These are phyloP conservation scores for Heliconius melpomene DNA, from an alignment of 1,140 invertebrate genomes.

Conservation along the genomic window DNA sequence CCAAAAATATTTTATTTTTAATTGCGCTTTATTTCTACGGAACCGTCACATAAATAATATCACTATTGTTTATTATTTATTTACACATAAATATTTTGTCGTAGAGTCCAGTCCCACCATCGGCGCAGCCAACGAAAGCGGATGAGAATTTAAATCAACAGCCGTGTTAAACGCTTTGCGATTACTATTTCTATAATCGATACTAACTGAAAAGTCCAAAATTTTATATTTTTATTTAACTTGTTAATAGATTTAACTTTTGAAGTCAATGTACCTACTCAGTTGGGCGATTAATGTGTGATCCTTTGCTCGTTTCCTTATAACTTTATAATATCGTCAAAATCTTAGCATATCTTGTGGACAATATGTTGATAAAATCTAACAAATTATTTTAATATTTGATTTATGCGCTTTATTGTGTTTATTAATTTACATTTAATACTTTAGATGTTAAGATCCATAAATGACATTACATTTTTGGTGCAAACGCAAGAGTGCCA, in stretches of 20 bases:
- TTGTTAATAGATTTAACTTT: conserved; percentile 32
- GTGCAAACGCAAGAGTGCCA: not conserved
- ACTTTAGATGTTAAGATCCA: not conserved
- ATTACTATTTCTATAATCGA: conserved; percentile 46
- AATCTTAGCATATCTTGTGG: not conserved
- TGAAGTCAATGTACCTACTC: conserved; percentile 27
- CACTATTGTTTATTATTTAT: not conserved
- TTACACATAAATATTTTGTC: conserved; percentile 64
- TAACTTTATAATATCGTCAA: not conserved
- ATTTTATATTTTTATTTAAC: conserved; percentile 49
- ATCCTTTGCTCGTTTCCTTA: not conserved
- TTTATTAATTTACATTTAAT: not conserved
- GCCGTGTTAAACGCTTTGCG: conserved; percentile 55
- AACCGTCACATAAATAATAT: not conserved
- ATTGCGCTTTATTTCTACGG: not conserved
- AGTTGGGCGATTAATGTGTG: conserved; percentile 30
- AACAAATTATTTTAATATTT: not conserved
- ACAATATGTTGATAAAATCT: conserved; percentile 3
- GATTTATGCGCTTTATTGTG: not conserved
- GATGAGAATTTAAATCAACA: conserved; percentile 86
- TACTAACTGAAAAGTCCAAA: conserved; percentile 63
- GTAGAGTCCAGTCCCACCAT: conserved; percentile 85
- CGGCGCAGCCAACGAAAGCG: conserved; percentile 83
- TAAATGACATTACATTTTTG: not conserved
- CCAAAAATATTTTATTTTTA: not conserved